phyloP scores from a whole-genome alignment of 1,140 invertebrate genomes.

The Ectropis grisescens region DNA sequence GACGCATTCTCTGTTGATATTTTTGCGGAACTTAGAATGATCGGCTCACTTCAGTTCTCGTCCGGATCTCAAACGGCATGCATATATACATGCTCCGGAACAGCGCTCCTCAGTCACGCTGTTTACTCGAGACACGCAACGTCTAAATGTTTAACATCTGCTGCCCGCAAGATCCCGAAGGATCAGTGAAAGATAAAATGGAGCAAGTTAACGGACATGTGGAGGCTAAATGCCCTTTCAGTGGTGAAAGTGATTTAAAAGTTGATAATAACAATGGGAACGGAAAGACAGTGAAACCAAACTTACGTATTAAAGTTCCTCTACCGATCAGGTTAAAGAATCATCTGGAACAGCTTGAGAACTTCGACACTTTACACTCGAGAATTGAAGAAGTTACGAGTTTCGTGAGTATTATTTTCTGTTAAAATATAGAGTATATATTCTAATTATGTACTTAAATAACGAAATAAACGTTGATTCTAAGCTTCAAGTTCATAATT shows the following conservation, averaged over 20 bases:
- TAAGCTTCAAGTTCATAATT: no score
- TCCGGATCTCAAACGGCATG: slow-evolving; percentile 27
- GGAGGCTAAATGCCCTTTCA: slow-evolving; percentile 28
- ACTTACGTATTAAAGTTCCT: slow-evolving; percentile 44
- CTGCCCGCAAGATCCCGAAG: slow-evolving; percentile 21
- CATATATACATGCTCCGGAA: slow-evolving; percentile 40
- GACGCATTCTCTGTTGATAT: slow-evolving; percentile 43
- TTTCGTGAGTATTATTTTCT: slow-evolving; percentile 34
- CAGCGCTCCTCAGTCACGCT: slow-evolving; percentile 15
- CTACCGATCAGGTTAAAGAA: slow-evolving; percentile 47
- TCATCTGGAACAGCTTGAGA: slow-evolving; percentile 34
- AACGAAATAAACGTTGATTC: no score
- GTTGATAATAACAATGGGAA: slow-evolving; percentile 11
- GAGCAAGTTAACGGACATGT: slow-evolving; percentile 34
- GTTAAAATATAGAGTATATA: no score
- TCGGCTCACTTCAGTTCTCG: slow-evolving; percentile 23
- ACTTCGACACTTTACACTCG: slow-evolving; percentile 42
- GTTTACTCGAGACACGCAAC: slow-evolving; percentile 2
- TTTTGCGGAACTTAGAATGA: slow-evolving; percentile 2
- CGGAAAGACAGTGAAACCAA: slow-evolving; percentile 28
- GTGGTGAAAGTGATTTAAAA: slow-evolving; percentile 27
- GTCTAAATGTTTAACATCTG: slow-evolving; percentile 27
- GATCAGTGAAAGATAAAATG: slow-evolving; percentile 17
- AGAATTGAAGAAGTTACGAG: slow-evolving; percentile 29
- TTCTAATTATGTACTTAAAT: no score